Evolutionary conservation across 2,797 vertebrate genomes (phyloP).

Genomic region (Poecilia gillii): DNA sequence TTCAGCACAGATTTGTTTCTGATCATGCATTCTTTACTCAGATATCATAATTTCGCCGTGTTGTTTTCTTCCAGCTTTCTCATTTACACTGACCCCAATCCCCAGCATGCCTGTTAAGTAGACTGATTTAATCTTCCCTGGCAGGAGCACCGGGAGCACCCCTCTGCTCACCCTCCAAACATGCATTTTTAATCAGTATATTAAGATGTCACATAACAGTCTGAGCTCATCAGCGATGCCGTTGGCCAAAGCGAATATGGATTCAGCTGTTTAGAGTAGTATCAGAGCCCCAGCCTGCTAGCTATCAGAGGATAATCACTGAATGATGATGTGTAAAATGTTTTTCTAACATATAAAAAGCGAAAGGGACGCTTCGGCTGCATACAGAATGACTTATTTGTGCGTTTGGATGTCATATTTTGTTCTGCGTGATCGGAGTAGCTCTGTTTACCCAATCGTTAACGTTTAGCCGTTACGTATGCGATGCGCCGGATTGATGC

Average conservation of each 20-base stretch:
- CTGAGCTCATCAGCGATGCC: constrained; percentile 81
- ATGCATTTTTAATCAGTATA: constrained; percentile 82
- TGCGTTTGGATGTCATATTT: constrained; percentile 31
- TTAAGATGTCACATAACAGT: constrained; percentile 82
- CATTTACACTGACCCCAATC: constrained; percentile 77
- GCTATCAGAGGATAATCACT: constrained; percentile 75
- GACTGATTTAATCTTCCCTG: constrained; percentile 75
- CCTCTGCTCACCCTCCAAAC: constrained; percentile 71
- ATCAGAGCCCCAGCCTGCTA: constrained; percentile 72
- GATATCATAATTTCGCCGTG: constrained; percentile 25
- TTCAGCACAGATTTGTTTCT: constrained; percentile 15
- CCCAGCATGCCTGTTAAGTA: constrained; percentile 63
- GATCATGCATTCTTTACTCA: constrained; percentile 27
- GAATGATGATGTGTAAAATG: constrained; percentile 71
- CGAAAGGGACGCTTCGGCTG: not conserved
- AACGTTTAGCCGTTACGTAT: too few relatives aligned
- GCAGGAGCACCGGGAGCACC: constrained; percentile 70
- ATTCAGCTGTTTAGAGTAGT: constrained; percentile 81
- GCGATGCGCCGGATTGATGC: too few relatives aligned
- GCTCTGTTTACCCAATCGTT: too few relatives aligned
- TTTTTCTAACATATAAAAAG: constrained; percentile 40
- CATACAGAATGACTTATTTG: constrained; percentile 21
- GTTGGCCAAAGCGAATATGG: constrained; percentile 79
- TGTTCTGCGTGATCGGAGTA: not conserved
- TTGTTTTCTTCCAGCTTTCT: constrained; percentile 55